Evolutionary conservation across 2,888 invertebrate genomes (phyloP).

Genomic region (Metopia argyrocephala): DNA sequence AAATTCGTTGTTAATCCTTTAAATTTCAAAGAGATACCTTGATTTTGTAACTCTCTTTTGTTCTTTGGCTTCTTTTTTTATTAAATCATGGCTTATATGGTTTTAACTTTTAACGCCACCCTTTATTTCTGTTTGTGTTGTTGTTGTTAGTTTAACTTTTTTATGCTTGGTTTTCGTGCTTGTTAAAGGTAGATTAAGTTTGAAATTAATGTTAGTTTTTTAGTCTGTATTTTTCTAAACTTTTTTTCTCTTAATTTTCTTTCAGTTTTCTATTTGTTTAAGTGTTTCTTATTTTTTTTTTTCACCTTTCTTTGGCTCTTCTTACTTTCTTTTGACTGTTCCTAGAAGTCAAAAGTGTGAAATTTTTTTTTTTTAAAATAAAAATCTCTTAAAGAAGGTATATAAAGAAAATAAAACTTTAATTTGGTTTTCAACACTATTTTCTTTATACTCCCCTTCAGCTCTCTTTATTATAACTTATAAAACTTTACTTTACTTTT

Average conservation of each 20-base stretch:
- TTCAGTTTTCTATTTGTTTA: constrained; percentile 21
- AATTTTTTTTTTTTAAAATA: constrained; percentile 16
- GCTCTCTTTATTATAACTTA: too few species aligned
- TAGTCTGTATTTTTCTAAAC: background rate
- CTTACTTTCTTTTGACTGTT: background rate
- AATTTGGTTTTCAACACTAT: constrained; percentile 45
- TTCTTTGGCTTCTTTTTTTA: constrained; percentile 5
- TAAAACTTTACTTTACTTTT: too few species aligned
- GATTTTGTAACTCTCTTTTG: background rate
- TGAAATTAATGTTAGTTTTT: constrained; percentile 62
- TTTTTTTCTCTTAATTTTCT: background rate
- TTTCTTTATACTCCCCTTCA: background rate
- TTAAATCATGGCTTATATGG: constrained; percentile 29
- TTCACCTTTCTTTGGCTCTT: background rate
- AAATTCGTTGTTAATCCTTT: background rate
- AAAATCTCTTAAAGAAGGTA: constrained; percentile 10
- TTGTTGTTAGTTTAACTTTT: constrained; percentile 21
- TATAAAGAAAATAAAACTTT: constrained; percentile 34
- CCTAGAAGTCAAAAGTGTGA: constrained; percentile 47
- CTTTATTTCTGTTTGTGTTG: background rate
- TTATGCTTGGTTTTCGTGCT: constrained; percentile 36
- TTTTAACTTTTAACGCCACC: constrained; percentile 42
- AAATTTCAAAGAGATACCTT: background rate
- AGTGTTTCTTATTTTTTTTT: background rate
- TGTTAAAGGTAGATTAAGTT: constrained; percentile 65